Percentiles rank a stretch among this genome's conserved stretches.
These are phyloP conservation scores for Zelleria hepariella DNA, from an alignment of 2,888 invertebrate genomes.

Conservation along the genomic window DNA sequence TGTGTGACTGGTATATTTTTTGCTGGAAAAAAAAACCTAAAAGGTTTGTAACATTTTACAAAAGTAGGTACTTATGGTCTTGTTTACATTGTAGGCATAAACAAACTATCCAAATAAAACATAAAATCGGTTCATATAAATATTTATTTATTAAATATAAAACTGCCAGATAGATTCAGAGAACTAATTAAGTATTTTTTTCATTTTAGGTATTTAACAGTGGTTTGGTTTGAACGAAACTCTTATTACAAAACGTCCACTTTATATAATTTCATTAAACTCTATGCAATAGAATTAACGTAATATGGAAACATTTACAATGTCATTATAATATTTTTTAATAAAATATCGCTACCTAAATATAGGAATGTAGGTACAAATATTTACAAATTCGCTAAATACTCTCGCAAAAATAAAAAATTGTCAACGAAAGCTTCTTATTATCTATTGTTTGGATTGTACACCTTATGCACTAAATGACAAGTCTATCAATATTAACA, in stretches of 20 bases:
- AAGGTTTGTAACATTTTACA: too few relatives aligned
- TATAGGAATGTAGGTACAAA: conserved; percentile 13
- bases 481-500: conserved; percentile 48
- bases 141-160: conserved; percentile 61
- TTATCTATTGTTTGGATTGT: conserved; percentile 8
- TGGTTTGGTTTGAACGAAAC: conserved; percentile 30
- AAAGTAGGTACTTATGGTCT: too few relatives aligned
- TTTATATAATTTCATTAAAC: conserved; percentile 34
- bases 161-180: conserved; percentile 37
- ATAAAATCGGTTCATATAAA: conserved; percentile 30
- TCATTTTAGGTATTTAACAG: conserved; percentile 39
- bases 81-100: too few relatives aligned
- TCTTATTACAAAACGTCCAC: conserved; percentile 10
- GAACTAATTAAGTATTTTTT: conserved; percentile 21
- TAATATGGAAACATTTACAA: conserved; percentile 50
- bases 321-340: conserved; percentile 31
- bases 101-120: too few relatives aligned
- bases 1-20: neutral
- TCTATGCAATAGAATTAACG: conserved; percentile 64
- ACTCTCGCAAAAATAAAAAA: conserved; percentile 28
- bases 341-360: conserved; percentile 25
- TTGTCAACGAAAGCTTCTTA: conserved; percentile 45
- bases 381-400: conserved; percentile 17
- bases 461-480: neutral
- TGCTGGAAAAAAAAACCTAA: too few relatives aligned